phyloP scores from a whole-genome alignment of 2,113 vertebrate species.

The Nibea coibor region DNA sequence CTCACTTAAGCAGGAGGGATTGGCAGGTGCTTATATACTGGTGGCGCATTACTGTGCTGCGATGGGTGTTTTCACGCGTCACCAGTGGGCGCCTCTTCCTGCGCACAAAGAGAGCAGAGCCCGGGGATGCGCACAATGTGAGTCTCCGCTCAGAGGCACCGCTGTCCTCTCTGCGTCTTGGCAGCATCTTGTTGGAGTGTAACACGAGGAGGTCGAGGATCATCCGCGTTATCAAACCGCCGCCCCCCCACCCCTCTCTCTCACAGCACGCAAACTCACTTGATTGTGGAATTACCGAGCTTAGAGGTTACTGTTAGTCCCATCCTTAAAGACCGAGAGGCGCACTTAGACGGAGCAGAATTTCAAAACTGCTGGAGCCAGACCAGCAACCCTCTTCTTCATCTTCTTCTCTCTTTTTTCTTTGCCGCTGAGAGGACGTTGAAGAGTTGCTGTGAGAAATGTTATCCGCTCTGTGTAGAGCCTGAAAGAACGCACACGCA shows the following conservation, averaged over 20 bases:
- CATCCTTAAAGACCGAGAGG: constrained; percentile 10
- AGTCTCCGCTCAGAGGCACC: constrained; percentile 68
- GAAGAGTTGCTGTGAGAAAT: constrained; percentile 59
- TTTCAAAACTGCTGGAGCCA: constrained; percentile 28
- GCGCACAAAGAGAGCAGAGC: constrained; percentile 77
- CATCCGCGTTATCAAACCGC: not conserved
- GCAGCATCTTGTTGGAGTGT: constrained; percentile 58
- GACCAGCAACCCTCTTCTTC: constrained; percentile 21
- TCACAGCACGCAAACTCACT: constrained; percentile 7
- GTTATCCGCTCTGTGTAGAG: constrained; percentile 22
- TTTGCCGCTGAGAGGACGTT: not conserved
- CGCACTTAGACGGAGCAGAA: constrained; percentile 46
- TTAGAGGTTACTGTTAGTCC: constrained; percentile 14
- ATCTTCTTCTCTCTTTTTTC: too few relatives aligned
- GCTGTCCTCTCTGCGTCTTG: constrained; percentile 64
- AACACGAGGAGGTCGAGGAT: constrained; percentile 51
- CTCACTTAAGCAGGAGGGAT: constrained; percentile 13
- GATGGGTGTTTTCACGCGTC: constrained; percentile 74
- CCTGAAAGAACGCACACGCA: not conserved
- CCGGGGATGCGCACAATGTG: constrained; percentile 73
- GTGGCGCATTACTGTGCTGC: constrained; percentile 76
- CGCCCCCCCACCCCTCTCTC: constrained; percentile 2
- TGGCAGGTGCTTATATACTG: constrained; percentile 56
- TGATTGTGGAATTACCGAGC: constrained; percentile 62
- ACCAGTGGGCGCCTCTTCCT: constrained; percentile 77